Base-by-base conservation (phyloP, 2,888 invertebrate genomes). In the Lithophane semibrunnea region DNA sequence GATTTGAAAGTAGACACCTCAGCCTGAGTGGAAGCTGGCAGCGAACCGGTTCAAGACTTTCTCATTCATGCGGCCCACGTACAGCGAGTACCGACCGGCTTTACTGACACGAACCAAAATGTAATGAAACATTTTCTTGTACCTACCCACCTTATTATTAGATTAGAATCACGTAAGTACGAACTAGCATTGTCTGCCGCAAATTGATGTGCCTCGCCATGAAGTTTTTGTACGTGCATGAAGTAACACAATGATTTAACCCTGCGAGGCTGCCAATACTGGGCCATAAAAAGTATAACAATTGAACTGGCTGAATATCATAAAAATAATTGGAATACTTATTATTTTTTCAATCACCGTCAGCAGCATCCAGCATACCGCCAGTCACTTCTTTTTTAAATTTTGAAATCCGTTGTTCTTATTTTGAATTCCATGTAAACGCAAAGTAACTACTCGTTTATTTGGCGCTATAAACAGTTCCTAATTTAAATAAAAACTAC, bases 1-100 rank as follows among this genome's bases (percentile, higher is more conserved):
- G 93, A 95, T 94, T 95, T 95, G 96, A 96, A 96, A 96, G 96
- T 96, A 95, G 95, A 94, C 95, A 93, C 93, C 91, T 90, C 87
- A 91, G 93, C 93, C 91, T 89, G 86, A 91, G 93, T 93, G 92
- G 94, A 93, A 94, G 94, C 91, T 84, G 86, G 75, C 79, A 86
- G 88, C 91, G 91, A 92, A 96, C 96, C 96, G 96, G 96, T 96
- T 93, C 90, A 91, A 90, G 93, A 95, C 96, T 96, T 96, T 96
- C 96, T 96, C 95, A 95, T 95, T 95, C 94, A 96, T 92, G 92
- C 93, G 89, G 91, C 94, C 94, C 93, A 94, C 94, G 94, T 91
- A 86, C 74, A 68, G 42, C 80, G 86, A 92, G 77, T 73, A 77
- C 75, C 80, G 88, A 92, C 91, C 91, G 89, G 90, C 90, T 90